These are phyloP conservation scores for Darevskia nairensis DNA, from an alignment of 2,797 vertebrate genomes.

Conservation along the genomic window DNA sequence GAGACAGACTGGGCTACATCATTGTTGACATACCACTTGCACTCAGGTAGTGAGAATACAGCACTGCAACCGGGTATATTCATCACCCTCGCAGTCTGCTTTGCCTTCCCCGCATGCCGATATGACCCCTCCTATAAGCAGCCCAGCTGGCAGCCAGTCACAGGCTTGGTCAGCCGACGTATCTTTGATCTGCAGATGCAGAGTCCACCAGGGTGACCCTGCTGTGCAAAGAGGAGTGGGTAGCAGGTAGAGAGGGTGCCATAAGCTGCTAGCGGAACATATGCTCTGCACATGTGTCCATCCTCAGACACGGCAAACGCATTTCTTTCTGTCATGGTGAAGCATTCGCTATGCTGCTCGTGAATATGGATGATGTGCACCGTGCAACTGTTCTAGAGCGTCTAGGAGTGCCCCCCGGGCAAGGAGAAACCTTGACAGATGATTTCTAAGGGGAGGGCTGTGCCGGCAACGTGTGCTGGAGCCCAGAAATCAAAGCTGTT, in stretches of 20 bases:
- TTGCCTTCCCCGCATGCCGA: constrained; percentile 63
- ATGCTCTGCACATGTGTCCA: constrained; percentile 51
- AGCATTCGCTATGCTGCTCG: not conserved
- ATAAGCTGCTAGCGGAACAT: constrained; percentile 44
- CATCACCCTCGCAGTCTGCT: constrained; percentile 59
- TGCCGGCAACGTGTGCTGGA: not conserved
- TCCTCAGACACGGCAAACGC: constrained; percentile 11
- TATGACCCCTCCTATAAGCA: constrained; percentile 31
- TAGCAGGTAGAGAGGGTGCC: constrained; percentile 66
- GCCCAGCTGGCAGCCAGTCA: constrained; percentile 72
- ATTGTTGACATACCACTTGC: not conserved
- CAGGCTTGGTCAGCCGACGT: constrained; percentile 44
- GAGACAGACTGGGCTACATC: not conserved
- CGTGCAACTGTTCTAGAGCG: not conserved
- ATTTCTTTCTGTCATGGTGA: constrained; percentile 16
- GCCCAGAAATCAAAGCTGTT: not conserved
- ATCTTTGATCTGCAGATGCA: constrained; percentile 72
- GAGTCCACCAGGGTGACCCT: constrained; percentile 59
- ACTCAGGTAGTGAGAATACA: rapidly evolving
- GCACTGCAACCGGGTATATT: constrained; percentile 15
- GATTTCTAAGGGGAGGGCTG: not conserved
- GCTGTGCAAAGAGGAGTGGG: constrained; percentile 44
- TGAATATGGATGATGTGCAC: constrained; percentile 27
- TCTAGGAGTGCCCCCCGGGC: constrained; percentile 2
- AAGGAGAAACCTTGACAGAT: not conserved